These are phyloP conservation scores for Potamilus streckersoni DNA, from an alignment of 1,140 invertebrate species.

Conservation along the genomic window DNA sequence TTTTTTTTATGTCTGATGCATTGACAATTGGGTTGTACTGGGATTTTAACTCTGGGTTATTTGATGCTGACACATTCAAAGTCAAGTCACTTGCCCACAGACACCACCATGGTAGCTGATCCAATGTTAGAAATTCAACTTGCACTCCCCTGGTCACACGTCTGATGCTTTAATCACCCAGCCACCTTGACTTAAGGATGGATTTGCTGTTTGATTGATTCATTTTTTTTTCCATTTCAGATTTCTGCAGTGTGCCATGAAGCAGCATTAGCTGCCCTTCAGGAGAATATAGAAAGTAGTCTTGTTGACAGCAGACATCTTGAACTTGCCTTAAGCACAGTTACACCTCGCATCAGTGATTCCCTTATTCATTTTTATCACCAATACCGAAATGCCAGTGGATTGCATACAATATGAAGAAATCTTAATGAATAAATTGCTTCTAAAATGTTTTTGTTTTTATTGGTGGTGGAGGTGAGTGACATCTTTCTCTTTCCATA, in stretches of 20 bases:
- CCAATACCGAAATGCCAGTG: slow-evolving; percentile 66
- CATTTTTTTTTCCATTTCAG: slow-evolving; percentile 60
- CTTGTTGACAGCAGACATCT: slow-evolving; percentile 76
- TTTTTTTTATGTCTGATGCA: too few species aligned
- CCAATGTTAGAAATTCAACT: not conserved
- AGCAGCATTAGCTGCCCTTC: slow-evolving; percentile 83
- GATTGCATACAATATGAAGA: slow-evolving; percentile 45
- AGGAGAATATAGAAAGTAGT: slow-evolving; percentile 76
- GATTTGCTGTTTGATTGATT: not conserved
- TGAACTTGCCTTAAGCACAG: slow-evolving; percentile 74
- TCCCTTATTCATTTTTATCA: slow-evolving; percentile 79
- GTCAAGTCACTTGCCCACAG: not conserved
- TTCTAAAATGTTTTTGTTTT: too few species aligned
- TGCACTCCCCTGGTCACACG: not conserved
- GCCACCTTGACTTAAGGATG: too few species aligned
- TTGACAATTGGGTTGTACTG: too few species aligned
- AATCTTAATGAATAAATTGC: too few species aligned
- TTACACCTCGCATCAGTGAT: slow-evolving; percentile 79
- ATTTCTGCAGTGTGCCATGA: slow-evolving; percentile 86
- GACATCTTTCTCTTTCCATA: too few species aligned
- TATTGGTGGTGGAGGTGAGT: too few species aligned
- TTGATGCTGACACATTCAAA: not conserved
- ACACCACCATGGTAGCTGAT: not conserved
- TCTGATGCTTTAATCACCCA: not conserved
- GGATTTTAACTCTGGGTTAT: not conserved